Base-by-base conservation (phyloP, 2,888 invertebrate genomes). In the Bibio marci region DNA sequence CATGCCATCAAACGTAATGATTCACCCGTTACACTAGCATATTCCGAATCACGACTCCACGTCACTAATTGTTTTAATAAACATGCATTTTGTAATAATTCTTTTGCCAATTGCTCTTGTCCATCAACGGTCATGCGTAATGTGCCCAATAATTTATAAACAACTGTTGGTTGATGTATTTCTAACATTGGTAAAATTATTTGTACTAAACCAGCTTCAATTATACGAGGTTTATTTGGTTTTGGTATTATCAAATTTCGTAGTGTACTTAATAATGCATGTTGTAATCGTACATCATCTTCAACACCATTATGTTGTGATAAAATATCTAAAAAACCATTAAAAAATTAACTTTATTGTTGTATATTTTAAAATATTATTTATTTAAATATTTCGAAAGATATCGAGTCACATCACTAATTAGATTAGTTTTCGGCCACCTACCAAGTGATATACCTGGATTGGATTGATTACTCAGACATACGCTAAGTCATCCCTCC, bases 91-190 rank as follows among this genome's bases (percentile, higher is more conserved):
- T 63, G 61, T 22, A 80, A 73, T 43, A 88, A 61, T 50, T 70
- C 67, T 43, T 69, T 56, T 1, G 88, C 85, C 1, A 80, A 76
- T 49, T 70, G 63, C 55, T 76, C 83, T 66, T 83, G 81, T 19
- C 82, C 82, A 59, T 87, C 87, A 2, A 88, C 76, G 30, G 86
- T 71, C 78, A 91, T 86, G 41, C 91, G 67, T 1, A 88, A 62
- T 1, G 87, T 82, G 3, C 87, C 90, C 37, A 91, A 57, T 43
- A 91, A 64, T 59, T 88, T 88, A 53, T 87, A 90, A 5, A 85
- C 79, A 2, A 90, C 86, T 19, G 82, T 78, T 40, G 76, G 77
- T 43, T 85, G 80, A 34, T 71, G 68, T 31, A 74, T 71, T 37
- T 64, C 60, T 40, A 78, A 56, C 69, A 80, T 73, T 1, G 80